Base-by-base conservation (phyloP, 2,888 invertebrate species). In the Deilephila porcellus region DNA sequence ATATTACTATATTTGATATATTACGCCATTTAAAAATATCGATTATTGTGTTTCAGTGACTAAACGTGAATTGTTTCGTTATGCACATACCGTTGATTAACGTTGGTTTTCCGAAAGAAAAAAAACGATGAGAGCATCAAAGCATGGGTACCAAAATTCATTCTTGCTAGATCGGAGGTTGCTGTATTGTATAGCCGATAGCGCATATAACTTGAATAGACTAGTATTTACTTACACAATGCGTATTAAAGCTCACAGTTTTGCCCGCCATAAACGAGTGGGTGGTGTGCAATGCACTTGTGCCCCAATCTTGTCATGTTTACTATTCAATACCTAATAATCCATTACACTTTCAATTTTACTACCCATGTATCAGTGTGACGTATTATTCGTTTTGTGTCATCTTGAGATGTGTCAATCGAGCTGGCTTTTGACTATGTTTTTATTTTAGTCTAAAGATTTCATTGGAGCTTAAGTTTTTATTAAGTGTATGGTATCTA, bases 231-330 rank as follows among this genome's bases (percentile, higher is more conserved):
- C 91, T 91, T 75, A 92, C 92, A 83, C 86, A 88, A 76, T 84
- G 81, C 78, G 89, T 83, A 77, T 88, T 86, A 79, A 90, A 91
- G 88, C 85, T 91, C 82, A 91, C 90, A 85, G 86, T 82, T 86
- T 89, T 92, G 80, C 84, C 87, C 89, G 90, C 93, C 93, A 93
- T 93, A 79, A 88, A 88, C 81, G 70, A 81, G 82, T 80, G 84
- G 83, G 82, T 79, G 81, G 76, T 72, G 77, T 76, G 29, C 74
- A 77, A 83, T 73, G 70, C 74, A 52, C 63, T 20, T 72, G 45
- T 59, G n/a, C 74, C 77, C 81, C 82, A 76, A 81, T 75, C 78
- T 81, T 81, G 84, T 79, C 89, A 91, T 91, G 77, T 88, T 90
- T 85, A 84, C 20, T 29, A 20, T 4, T n/a, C n/a, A 52, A 77